A percentile compares a stretch with the other conserved stretches of the same genome.
These are phyloP conservation scores for Hemiscyllium ocellatum DNA, from an alignment of 2,113 vertebrate genomes.

Conservation along the genomic window DNA sequence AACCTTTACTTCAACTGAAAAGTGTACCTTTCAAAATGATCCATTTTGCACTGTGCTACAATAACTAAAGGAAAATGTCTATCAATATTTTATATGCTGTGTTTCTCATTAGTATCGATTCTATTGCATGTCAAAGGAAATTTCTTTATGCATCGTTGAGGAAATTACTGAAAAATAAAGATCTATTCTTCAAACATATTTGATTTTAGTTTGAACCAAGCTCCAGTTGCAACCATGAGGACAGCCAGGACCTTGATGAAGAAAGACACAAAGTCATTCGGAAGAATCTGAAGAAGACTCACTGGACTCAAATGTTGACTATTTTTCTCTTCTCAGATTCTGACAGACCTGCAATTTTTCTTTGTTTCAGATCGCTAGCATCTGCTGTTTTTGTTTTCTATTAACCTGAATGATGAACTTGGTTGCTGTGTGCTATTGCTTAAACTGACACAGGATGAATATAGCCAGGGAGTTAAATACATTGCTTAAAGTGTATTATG, in stretches of 20 bases:
- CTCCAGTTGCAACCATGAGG: not conserved
- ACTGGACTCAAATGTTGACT: too few species aligned
- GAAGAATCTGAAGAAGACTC: too few species aligned
- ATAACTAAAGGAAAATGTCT: not conserved
- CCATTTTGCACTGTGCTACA: not conserved
- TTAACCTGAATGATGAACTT: not conserved
- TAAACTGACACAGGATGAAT: not conserved
- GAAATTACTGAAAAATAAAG: conserved; percentile 16
- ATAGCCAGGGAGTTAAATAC: too few species aligned
- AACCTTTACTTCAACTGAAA: not conserved
- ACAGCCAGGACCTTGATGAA: not conserved
- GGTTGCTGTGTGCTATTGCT: not conserved
- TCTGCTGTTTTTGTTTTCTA: too few species aligned
- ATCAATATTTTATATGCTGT: not conserved
- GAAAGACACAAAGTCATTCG: too few species aligned
- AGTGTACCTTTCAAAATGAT: not conserved
- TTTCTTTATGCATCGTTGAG: not conserved
- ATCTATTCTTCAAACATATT: not conserved
- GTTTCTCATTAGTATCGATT: not conserved
- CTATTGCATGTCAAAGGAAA: conserved; percentile 15
- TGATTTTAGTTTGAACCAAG: not conserved
- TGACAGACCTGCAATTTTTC: too few species aligned
- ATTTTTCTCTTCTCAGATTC: too few species aligned
- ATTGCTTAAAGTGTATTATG: too few species aligned
- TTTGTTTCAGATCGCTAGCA: too few species aligned